A percentile compares a stretch with the other conserved stretches of the same genome.
These are phyloP conservation scores for Hylia prasina DNA, from an alignment of 2,113 vertebrate species.

Conservation along the genomic window DNA sequence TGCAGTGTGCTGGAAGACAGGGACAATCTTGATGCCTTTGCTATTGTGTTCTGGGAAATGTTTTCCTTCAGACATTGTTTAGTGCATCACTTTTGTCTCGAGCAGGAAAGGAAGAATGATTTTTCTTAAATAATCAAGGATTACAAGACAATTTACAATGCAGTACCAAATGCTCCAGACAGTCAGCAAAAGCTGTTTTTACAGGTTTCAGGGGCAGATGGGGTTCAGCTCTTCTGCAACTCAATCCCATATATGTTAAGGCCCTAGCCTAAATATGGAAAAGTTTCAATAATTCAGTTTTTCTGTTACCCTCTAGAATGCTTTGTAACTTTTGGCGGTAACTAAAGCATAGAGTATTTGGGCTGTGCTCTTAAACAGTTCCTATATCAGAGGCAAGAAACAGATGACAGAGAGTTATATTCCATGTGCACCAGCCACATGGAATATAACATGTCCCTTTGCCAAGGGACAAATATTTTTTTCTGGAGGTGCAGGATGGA, in stretches of 20 bases:
- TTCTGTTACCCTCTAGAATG: background rate
- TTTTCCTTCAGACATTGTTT: background rate
- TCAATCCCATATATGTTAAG: background rate
- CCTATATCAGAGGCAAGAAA: background rate
- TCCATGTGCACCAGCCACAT: background rate
- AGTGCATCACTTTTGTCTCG: background rate
- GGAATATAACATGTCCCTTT: too few species aligned
- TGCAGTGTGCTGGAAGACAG: background rate
- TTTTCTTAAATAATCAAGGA: background rate
- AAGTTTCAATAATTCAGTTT: background rate
- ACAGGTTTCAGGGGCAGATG: background rate
- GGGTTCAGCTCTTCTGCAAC: background rate
- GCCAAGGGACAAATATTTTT: background rate
- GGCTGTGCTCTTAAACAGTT: background rate
- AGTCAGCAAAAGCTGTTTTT: background rate
- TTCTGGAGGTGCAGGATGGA: background rate
- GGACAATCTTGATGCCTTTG: background rate
- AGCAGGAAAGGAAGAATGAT: background rate
- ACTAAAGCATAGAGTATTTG: background rate
- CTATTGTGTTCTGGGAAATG: background rate
- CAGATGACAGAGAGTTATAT: background rate
- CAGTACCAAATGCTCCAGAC: background rate
- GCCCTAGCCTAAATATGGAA: background rate
- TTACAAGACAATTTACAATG: too few species aligned
- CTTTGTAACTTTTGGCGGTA: background rate